Evolutionary conservation across 2,797 vertebrate genomes (phyloP).

Genomic region (Mastacembelus armatus): DNA sequence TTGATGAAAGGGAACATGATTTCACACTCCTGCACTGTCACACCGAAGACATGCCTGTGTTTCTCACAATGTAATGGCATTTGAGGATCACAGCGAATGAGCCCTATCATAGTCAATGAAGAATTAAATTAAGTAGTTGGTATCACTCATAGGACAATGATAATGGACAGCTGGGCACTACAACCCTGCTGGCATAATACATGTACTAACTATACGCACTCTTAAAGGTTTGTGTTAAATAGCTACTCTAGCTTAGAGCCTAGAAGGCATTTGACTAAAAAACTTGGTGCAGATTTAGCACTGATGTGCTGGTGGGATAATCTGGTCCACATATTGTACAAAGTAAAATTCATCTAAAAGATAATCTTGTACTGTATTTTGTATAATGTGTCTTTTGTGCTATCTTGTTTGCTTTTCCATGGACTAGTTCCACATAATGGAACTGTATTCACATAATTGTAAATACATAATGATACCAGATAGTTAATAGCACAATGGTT

Average conservation of each 20-base stretch:
- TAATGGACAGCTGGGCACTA: conserved; percentile 39
- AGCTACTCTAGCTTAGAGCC: conserved; percentile 2
- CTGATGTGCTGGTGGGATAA: too few relatives aligned
- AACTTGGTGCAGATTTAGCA: too few relatives aligned
- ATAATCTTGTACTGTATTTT: too few relatives aligned
- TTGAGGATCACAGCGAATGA: conserved; percentile 65
- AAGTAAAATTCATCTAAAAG: too few relatives aligned
- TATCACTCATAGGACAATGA: conserved; percentile 60
- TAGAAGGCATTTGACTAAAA: too few relatives aligned
- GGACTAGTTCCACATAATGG: too few relatives aligned
- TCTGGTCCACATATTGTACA: too few relatives aligned
- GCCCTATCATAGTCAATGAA: conserved; percentile 61
- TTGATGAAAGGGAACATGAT: conserved; percentile 78
- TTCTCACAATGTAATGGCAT: conserved; percentile 71
- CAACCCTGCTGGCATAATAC: conserved; percentile 31
- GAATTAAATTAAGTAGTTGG: conserved; percentile 72
- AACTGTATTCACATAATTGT: too few relatives aligned
- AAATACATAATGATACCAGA: too few relatives aligned
- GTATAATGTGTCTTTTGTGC: too few relatives aligned
- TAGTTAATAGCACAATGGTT: too few relatives aligned
- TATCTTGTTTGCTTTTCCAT: too few relatives aligned
- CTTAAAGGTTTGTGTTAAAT: conserved; percentile 22
- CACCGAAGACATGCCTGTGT: conserved; percentile 64
- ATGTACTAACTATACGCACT: conserved; percentile 27
- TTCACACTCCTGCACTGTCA: conserved; percentile 72